A percentile compares a stretch with the other conserved stretches of the same genome.
Conservation (phyloP, 2,888 invertebrate species). For the Amphipyra tragopoginis region DNA sequence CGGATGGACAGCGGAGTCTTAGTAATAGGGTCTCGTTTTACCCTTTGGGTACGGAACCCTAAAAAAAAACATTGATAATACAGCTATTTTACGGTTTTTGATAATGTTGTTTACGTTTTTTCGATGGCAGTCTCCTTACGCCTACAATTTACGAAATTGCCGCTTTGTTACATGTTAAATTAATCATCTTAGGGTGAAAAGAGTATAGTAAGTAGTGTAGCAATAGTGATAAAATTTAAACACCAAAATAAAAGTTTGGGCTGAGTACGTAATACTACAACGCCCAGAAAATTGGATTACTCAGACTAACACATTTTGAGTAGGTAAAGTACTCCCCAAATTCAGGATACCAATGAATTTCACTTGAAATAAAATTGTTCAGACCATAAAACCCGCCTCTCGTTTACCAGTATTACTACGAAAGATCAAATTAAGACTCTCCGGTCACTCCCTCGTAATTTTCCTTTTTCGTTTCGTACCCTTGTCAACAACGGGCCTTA, state of each 20-base stretch:
- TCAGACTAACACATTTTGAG: constrained; percentile 13
- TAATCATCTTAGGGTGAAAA: too few relatives aligned
- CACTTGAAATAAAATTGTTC: constrained; percentile 52
- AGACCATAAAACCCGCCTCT: constrained; percentile 43
- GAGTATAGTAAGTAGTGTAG: too few relatives aligned
- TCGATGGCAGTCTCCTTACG: too few relatives aligned
- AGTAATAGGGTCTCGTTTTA: too few relatives aligned
- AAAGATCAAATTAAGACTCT: constrained; percentile 78
- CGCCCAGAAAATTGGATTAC: constrained; percentile 25
- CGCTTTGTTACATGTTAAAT: too few relatives aligned
- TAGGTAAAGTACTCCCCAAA: constrained; percentile 12
- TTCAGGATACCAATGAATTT: constrained; percentile 37
- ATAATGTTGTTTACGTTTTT: too few relatives aligned
- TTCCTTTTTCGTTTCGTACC: constrained; percentile 76
- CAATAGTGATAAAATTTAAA: too few relatives aligned
- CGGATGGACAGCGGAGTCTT: too few relatives aligned
- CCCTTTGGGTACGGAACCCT: too few relatives aligned
- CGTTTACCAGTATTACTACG: constrained; percentile 72
- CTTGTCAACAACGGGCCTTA: constrained; percentile 79
- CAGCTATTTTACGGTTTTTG: too few relatives aligned
- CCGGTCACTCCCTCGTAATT: constrained; percentile 80
- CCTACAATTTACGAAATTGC: too few relatives aligned
- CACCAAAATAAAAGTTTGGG: background rate
- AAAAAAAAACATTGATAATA: too few relatives aligned
- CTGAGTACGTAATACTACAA: constrained; percentile 3